Evolutionary conservation across 2,797 vertebrate species (phyloP).

Genomic region (Acomys russatus): DNA sequence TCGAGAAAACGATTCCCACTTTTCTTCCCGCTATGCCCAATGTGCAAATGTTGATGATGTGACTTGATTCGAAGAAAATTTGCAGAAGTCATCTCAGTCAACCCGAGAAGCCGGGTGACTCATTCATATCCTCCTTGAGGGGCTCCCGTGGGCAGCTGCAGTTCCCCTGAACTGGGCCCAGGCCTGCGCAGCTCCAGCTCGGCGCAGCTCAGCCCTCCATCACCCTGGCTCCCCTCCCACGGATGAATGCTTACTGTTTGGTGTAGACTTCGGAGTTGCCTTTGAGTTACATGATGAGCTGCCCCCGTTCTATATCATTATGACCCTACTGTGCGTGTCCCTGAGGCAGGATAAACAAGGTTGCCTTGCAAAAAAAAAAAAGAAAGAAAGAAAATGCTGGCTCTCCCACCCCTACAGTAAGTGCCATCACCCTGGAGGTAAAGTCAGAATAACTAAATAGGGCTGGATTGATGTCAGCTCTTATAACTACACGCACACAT

Average conservation of each 20-base stretch:
- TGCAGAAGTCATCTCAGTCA: slow-evolving; percentile 85
- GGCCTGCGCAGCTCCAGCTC: neutral
- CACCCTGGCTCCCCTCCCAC: neutral
- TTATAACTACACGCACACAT: slow-evolving; percentile 16
- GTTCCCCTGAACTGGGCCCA: slow-evolving; percentile 32
- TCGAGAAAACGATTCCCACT: slow-evolving; percentile 69
- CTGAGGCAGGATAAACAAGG: slow-evolving; percentile 20
- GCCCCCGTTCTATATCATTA: neutral
- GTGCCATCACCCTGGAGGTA: slow-evolving; percentile 48
- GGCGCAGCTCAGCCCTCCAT: neutral
- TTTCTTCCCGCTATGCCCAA: slow-evolving; percentile 79
- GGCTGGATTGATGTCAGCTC: slow-evolving; percentile 65
- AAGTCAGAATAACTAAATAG: slow-evolving; percentile 65
- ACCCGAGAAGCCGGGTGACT: slow-evolving; percentile 89
- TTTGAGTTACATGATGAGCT: neutral
- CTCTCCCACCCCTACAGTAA: slow-evolving; percentile 37
- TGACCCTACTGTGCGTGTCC: neutral
- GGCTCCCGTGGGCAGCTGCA: slow-evolving; percentile 70
- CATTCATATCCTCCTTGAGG: slow-evolving; percentile 85
- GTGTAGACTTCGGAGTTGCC: neutral
- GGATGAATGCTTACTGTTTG: neutral
- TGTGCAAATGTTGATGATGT: slow-evolving; percentile 81
- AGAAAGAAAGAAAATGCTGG: slow-evolving; percentile 45
- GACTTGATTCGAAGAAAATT: slow-evolving; percentile 87
- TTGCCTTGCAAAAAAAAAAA: slow-evolving; percentile 34